Evolutionary conservation across 2,113 vertebrate genomes (phyloP).

Genomic region (Tetrao urogallus): DNA sequence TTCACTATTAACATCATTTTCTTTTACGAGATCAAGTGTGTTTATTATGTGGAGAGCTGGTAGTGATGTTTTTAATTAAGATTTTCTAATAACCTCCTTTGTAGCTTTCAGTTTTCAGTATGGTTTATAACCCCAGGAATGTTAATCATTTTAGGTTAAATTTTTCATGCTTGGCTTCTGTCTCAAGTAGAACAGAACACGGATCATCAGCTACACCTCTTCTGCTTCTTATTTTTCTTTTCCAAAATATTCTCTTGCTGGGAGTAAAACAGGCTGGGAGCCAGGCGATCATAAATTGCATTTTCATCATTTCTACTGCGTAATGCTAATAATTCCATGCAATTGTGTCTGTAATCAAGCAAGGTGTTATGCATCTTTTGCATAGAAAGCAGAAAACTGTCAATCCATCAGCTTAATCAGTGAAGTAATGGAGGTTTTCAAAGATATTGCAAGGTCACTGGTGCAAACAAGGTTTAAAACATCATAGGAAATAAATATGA

Average conservation of each 20-base stretch:
- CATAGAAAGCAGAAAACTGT: slow-evolving; percentile 48
- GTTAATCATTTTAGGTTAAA: slow-evolving; percentile 23
- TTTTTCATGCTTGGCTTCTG: slow-evolving; percentile 32
- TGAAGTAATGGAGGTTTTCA: not conserved
- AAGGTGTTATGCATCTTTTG: slow-evolving; percentile 43
- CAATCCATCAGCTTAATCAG: slow-evolving; percentile 39
- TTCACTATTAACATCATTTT: not conserved
- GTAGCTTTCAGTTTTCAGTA: slow-evolving; percentile 16
- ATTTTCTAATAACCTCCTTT: slow-evolving; percentile 19
- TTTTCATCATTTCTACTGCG: slow-evolving; percentile 40
- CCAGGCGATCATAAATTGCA: slow-evolving; percentile 29
- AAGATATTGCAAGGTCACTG: slow-evolving; percentile 39
- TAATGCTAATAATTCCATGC: slow-evolving; percentile 54
- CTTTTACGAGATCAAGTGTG: not conserved
- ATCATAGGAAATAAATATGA: not conserved
- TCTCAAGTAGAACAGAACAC: slow-evolving; percentile 15
- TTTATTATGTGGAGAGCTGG: not conserved
- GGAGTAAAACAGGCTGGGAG: slow-evolving; percentile 13
- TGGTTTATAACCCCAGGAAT: not conserved
- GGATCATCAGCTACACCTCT: not conserved
- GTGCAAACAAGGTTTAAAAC: not conserved
- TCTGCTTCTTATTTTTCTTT: slow-evolving; percentile 7
- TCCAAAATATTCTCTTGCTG: slow-evolving; percentile 1
- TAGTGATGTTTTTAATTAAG: slow-evolving; percentile 28
- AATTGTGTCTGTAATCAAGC: slow-evolving; percentile 57